These are phyloP conservation scores for Orchestia grillus DNA, from an alignment of 1,140 invertebrate species.

Conservation along the genomic window DNA sequence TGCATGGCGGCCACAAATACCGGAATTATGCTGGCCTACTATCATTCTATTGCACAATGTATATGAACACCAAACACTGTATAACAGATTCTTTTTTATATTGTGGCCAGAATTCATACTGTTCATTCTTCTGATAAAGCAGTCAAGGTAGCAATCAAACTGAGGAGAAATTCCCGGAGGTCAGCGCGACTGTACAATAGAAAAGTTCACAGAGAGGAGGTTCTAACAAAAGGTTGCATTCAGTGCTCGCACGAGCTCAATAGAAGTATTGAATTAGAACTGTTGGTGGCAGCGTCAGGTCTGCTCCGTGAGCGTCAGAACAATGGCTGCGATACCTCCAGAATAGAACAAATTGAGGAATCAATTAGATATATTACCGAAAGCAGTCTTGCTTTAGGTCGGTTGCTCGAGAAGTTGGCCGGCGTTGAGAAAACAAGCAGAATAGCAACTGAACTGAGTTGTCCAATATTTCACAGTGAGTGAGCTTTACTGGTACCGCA, in stretches of 20 bases:
- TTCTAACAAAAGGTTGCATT: background rate
- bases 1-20: background rate
- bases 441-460: too few relatives aligned
- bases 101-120: background rate
- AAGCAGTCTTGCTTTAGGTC: too few relatives aligned
- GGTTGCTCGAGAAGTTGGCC: too few relatives aligned
- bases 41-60: background rate
- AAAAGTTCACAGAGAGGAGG: background rate
- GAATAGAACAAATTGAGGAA: background rate
- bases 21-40: background rate
- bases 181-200: background rate
- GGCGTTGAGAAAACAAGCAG: too few relatives aligned
- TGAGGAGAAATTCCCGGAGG: background rate
- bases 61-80: background rate
- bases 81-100: background rate
- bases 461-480: too few relatives aligned
- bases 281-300: background rate
- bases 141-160: background rate
- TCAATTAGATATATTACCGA: too few relatives aligned
- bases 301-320: background rate
- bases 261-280: background rate
- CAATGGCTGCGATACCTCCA: background rate
- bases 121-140: background rate
- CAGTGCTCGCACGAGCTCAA: background rate
- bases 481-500: too few relatives aligned